A percentile compares a stretch with the other conserved stretches of the same genome.
These are phyloP conservation scores for Drosophila lacicola DNA, from an alignment of 2,888 invertebrate genomes.

Conservation along the genomic window DNA sequence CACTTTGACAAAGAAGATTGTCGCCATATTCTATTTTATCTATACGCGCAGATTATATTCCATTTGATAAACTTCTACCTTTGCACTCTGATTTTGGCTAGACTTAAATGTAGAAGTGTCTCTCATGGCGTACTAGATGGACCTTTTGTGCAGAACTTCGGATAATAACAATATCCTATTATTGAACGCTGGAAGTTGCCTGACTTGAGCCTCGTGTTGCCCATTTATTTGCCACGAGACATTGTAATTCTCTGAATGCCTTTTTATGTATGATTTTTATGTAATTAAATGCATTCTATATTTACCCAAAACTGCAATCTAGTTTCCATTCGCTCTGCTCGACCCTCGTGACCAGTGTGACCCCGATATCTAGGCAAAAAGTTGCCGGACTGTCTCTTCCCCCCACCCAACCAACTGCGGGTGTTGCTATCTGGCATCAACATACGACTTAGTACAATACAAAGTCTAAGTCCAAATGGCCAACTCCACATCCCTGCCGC, in stretches of 20 bases:
- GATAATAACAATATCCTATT: background rate
- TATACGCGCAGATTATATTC: no score
- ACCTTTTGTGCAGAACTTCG: no score
- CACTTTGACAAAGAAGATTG: no score
- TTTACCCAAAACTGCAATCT: slow-evolving; percentile 22
- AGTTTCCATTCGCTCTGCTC: slow-evolving; percentile 9
- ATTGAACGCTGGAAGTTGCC: background rate
- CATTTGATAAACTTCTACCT: no score
- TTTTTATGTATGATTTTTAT: background rate
- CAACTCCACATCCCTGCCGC: background rate
- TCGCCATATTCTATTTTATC: no score
- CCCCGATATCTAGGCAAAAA: slow-evolving; percentile 20
- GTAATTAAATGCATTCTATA: slow-evolving; percentile 9
- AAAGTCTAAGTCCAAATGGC: slow-evolving; percentile 10
- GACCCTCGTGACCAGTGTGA: slow-evolving; percentile 11
- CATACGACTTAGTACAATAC: slow-evolving; percentile 28
- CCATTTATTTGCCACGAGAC: background rate
- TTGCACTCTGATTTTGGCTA: no score
- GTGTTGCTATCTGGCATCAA: slow-evolving; percentile 28
- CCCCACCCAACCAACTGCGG: background rate
- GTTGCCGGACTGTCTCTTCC: slow-evolving; percentile 10
- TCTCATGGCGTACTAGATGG: no score
- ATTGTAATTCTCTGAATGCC: background rate
- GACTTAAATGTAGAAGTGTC: no score
- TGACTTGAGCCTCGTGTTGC: background rate